Evolutionary conservation across 2,888 invertebrate species (phyloP).

Genomic region (Troilus luridus): DNA sequence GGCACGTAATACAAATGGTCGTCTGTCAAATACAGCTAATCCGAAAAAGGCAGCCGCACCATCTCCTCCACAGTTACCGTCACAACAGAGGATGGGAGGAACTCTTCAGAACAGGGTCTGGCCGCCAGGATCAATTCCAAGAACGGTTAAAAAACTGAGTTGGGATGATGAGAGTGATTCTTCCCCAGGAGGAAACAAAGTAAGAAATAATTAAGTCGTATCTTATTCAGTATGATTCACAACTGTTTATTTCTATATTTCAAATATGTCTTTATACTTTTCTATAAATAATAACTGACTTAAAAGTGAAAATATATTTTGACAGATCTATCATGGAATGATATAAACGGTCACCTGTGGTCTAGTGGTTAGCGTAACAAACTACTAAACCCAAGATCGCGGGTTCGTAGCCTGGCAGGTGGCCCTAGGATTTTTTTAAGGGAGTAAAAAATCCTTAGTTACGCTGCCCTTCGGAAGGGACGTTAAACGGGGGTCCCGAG

Average conservation of each 20-base stretch:
- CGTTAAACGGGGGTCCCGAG: too few species aligned
- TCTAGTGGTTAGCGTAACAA: too few species aligned
- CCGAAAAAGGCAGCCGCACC: slow-evolving; percentile 68
- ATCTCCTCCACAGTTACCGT: slow-evolving; percentile 67
- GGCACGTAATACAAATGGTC: slow-evolving; percentile 70
- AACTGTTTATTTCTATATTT: neutral
- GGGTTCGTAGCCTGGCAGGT: too few species aligned
- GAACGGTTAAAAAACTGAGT: slow-evolving; percentile 83
- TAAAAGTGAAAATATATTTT: neutral
- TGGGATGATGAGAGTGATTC: slow-evolving; percentile 77
- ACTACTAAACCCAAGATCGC: too few species aligned
- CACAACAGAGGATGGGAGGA: slow-evolving; percentile 62
- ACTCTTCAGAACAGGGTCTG: slow-evolving; percentile 69
- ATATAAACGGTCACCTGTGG: too few species aligned
- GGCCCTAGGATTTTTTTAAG: too few species aligned
- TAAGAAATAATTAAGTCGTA: slow-evolving; percentile 17
- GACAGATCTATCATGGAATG: too few species aligned
- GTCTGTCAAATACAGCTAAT: slow-evolving; percentile 68
- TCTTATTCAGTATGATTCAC: neutral
- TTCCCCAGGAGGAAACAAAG: slow-evolving; percentile 65
- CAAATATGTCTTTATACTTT: neutral
- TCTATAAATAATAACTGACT: neutral
- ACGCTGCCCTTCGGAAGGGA: too few species aligned
- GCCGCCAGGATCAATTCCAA: slow-evolving; percentile 79
- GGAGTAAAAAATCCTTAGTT: too few species aligned